Evolutionary conservation across 2,797 vertebrate genomes (phyloP).

Genomic region (Jordanella pulchra): DNA sequence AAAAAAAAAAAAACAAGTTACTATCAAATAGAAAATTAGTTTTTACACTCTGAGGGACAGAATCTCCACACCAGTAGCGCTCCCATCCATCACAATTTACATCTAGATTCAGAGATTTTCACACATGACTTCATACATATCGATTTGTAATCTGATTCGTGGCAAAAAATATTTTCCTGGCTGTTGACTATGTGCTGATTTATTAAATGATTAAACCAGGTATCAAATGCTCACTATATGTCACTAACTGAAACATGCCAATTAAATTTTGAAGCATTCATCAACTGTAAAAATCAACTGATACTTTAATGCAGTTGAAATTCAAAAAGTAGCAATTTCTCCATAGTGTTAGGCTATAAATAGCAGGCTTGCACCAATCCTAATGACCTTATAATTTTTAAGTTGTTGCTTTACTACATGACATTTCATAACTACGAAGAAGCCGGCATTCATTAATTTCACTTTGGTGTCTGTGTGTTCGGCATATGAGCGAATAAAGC

Average conservation of each 20-base stretch:
- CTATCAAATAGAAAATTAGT: conserved; percentile 11
- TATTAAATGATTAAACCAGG: conserved; percentile 7
- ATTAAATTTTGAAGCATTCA: background rate
- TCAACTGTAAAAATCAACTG: background rate
- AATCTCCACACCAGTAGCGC: conserved; percentile 2
- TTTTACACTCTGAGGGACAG: background rate
- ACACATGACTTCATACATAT: conserved; percentile 16
- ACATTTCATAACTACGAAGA: conserved; percentile 1
- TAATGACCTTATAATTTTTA: background rate
- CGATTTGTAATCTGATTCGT: conserved; percentile 8
- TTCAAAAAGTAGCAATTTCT: background rate
- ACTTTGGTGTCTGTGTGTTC: conserved; percentile 1
- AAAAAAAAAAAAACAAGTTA: background rate
- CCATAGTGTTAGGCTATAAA: background rate
- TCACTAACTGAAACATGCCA: background rate
- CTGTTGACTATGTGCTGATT: conserved; percentile 8
- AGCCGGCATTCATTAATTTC: background rate
- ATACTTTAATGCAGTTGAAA: background rate
- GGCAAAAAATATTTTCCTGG: background rate
- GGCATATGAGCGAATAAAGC: background rate
- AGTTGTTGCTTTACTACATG: conserved; percentile 2
- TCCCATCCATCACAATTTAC: conserved; percentile 11
- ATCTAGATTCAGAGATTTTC: conserved; percentile 13
- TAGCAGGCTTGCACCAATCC: background rate
- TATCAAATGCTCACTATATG: background rate